Percentiles rank a stretch among this genome's conserved stretches.
phyloP scores from a whole-genome alignment of 2,888 invertebrate genomes.

The Acronicta psi region DNA sequence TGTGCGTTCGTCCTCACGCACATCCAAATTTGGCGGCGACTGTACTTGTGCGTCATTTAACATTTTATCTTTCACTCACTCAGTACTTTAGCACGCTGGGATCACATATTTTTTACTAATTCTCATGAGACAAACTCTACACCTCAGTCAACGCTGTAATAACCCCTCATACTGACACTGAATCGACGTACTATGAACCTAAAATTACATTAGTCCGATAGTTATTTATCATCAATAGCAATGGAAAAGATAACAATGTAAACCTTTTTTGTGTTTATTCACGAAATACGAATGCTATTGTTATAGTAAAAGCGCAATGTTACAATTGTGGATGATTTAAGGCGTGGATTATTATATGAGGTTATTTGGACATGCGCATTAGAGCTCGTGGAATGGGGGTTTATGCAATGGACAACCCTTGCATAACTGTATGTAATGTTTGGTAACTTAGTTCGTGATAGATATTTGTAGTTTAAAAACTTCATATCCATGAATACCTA shows the following conservation, averaged over 20 bases:
- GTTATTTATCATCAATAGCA: conserved; percentile 24
- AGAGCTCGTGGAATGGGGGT: conserved; percentile 34
- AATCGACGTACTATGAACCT: conserved; percentile 46
- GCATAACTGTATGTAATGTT: conserved; percentile 3
- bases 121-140: conserved; percentile 34
- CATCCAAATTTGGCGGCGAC: conserved; percentile 80
- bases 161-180: conserved; percentile 42
- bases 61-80: conserved; percentile 79
- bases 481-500: too few species aligned
- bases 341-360: conserved; percentile 86
- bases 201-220: conserved; percentile 31
- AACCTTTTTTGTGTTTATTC: conserved; percentile 62
- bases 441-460: too few species aligned
- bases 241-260: conserved; percentile 45
- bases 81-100: conserved; percentile 68
- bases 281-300: conserved; percentile 59
- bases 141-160: conserved; percentile 40
- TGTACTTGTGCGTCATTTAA: conserved; percentile 86
- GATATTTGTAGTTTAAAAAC: background rate
- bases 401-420: conserved; percentile 25
- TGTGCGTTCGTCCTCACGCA: conserved; percentile 73
- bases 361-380: conserved; percentile 87
- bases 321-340: conserved; percentile 75
- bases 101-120: conserved; percentile 67
- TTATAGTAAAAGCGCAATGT: conserved; percentile 65